phyloP scores from a whole-genome alignment of 2,113 vertebrate species.

The Sorex araneus region DNA sequence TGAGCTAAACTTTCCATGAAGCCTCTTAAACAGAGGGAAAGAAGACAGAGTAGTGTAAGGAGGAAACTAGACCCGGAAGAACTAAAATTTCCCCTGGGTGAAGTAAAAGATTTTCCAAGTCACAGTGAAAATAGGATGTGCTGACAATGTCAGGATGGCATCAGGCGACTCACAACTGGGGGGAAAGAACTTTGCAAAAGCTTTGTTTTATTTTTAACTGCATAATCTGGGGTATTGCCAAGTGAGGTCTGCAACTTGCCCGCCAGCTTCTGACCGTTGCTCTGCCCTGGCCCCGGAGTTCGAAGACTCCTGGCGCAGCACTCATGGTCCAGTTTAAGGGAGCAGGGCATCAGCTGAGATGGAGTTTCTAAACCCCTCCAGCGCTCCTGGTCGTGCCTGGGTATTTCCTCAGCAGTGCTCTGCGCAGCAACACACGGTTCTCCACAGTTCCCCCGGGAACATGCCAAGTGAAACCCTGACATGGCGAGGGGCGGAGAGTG shows the following conservation, averaged over 20 bases:
- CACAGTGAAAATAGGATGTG: conserved; percentile 76
- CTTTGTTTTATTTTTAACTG: conserved; percentile 68
- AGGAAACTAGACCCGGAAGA: conserved; percentile 48
- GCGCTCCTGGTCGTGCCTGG: neutral
- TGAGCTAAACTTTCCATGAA: conserved; percentile 59
- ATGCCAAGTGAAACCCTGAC: too few species aligned
- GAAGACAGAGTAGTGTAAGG: conserved; percentile 10
- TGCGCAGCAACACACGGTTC: too few species aligned
- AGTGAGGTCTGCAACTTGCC: conserved; percentile 53
- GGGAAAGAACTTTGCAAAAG: conserved; percentile 57
- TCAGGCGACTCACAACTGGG: conserved; percentile 58
- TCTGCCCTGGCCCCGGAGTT: neutral
- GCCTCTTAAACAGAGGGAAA: conserved; percentile 9
- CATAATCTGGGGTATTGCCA: conserved; percentile 58
- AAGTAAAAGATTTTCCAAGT: conserved; percentile 71
- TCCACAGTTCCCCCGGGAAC: too few species aligned
- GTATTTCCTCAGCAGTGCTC: too few species aligned
- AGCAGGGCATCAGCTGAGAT: neutral
- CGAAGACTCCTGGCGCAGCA: neutral
- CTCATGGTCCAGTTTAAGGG: neutral
- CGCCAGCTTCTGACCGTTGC: neutral
- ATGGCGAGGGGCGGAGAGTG: too few species aligned
- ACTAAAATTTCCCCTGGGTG: conserved; percentile 60
- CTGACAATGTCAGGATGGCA: conserved; percentile 73
- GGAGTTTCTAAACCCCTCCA: neutral